These are phyloP conservation scores for Brachionus paranguensis DNA, from an alignment of 1,140 invertebrate species.

Conservation along the genomic window DNA sequence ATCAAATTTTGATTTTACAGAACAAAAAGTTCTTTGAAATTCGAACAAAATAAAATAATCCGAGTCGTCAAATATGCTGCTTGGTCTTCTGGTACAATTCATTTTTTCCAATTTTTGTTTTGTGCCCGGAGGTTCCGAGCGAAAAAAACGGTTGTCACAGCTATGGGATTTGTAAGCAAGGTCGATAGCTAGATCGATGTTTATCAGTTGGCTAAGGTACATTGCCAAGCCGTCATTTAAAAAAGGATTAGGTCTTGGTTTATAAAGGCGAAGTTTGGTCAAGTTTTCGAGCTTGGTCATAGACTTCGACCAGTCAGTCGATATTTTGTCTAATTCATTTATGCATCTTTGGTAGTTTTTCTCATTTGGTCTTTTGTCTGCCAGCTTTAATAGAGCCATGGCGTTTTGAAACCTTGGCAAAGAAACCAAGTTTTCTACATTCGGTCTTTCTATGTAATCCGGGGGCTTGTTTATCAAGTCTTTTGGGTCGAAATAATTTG, in stretches of 20 bases:
- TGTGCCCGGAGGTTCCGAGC: constrained; percentile 6
- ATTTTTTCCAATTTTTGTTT: background rate
- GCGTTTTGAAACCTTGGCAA: constrained; percentile 20
- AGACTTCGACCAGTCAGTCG: background rate
- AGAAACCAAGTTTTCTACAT: constrained; percentile 19
- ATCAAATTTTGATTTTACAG: constrained; percentile 10
- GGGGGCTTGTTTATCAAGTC: background rate
- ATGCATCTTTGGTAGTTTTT: background rate
- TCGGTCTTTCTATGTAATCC: background rate
- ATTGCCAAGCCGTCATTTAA: constrained; percentile 12
- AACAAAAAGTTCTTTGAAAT: background rate
- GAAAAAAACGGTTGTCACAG: constrained; percentile 25
- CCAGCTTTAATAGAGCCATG: background rate
- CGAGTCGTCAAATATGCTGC: background rate
- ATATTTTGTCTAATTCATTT: constrained; percentile 4
- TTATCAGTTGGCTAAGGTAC: constrained; percentile 17
- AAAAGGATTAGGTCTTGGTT: background rate
- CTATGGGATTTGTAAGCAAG: background rate
- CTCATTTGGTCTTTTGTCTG: background rate
- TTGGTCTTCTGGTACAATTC: background rate
- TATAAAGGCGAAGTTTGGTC: background rate
- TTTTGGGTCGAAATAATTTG: background rate
- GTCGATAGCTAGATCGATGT: background rate
- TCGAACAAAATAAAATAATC: constrained; percentile 30
- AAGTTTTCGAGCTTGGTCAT: constrained; percentile 7